Conservation (phyloP, 2,888 invertebrate genomes). For the Lochmaea capreae region DNA sequence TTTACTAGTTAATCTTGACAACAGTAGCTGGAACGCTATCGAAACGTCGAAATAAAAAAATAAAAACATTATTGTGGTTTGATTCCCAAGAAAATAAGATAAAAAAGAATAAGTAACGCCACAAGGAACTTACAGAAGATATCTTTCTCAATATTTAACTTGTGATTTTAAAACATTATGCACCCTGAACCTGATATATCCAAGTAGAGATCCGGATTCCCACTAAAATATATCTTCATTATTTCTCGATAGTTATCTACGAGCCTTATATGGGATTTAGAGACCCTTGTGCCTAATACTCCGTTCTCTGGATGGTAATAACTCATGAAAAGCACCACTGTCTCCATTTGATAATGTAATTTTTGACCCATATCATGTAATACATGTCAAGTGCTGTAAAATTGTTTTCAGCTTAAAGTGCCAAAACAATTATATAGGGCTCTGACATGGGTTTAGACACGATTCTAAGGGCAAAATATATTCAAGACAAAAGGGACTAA, state of each 20-base stretch:
- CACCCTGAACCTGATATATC: background rate
- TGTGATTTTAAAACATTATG: too few relatives aligned
- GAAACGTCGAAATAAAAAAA: too few relatives aligned
- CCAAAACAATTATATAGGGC: constrained; percentile 40
- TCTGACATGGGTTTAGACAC: constrained; percentile 36
- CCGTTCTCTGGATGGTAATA: constrained; percentile 8
- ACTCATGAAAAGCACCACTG: constrained; percentile 4
- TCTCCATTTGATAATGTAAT: constrained; percentile 35
- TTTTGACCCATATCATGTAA: constrained; percentile 42
- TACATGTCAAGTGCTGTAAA: constrained; percentile 35
- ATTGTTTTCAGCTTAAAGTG: constrained; percentile 37
- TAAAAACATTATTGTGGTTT: too few relatives aligned
- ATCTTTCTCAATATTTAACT: too few relatives aligned
- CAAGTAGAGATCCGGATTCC: background rate
- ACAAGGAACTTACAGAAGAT: too few relatives aligned
- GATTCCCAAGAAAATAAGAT: too few relatives aligned
- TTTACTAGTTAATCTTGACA: too few relatives aligned
- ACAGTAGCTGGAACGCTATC: too few relatives aligned
- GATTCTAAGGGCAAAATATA: constrained; percentile 25
- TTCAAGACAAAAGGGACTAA: constrained; percentile 20
- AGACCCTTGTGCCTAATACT: constrained; percentile 3
- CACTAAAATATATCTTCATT: constrained; percentile 3
- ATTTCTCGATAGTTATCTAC: background rate
- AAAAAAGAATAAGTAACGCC: too few relatives aligned
- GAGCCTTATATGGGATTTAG: background rate